A percentile compares a stretch with the other conserved stretches of the same genome.
These are phyloP conservation scores for Cyphomyrmex costatus DNA, from an alignment of 1,140 invertebrate species.

Conservation along the genomic window DNA sequence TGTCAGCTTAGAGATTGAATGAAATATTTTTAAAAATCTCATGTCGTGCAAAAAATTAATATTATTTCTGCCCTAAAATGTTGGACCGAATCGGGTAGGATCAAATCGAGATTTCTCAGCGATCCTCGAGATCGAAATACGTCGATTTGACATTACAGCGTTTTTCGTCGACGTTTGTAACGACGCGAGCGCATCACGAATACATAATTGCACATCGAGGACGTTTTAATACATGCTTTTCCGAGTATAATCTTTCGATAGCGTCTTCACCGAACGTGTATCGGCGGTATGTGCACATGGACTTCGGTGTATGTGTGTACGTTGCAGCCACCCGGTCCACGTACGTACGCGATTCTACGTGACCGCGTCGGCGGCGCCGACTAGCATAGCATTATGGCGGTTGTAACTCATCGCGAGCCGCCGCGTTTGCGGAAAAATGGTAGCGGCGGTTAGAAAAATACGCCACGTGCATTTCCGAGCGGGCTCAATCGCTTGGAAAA, in stretches of 20 bases:
- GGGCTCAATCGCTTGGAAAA: constrained; percentile 60
- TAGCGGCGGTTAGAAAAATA: constrained; percentile 48
- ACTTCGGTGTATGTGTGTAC: neutral
- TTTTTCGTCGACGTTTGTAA: constrained; percentile 13
- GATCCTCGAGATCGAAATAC: constrained; percentile 21
- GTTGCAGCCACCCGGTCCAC: constrained; percentile 45
- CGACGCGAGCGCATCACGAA: constrained; percentile 41
- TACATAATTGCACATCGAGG: constrained; percentile 46
- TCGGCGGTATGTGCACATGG: neutral
- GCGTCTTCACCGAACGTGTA: constrained; percentile 42
- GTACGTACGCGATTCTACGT: constrained; percentile 53
- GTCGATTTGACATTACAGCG: neutral
- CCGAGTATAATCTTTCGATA: constrained; percentile 34
- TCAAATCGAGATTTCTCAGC: neutral
- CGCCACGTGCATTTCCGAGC: constrained; percentile 57
- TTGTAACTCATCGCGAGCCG: constrained; percentile 59
- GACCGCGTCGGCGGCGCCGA: constrained; percentile 50
- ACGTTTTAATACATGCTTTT: constrained; percentile 38
- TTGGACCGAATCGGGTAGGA: neutral
- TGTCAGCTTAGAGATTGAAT: neutral
- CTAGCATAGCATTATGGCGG: constrained; percentile 58
- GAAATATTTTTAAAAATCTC: neutral
- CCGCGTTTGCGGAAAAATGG: constrained; percentile 60
- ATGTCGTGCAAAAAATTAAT: constrained; percentile 10
- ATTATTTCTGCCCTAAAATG: neutral